Conservation (phyloP, 2,888 invertebrate genomes). For the Caenorhabditis parvicauda region DNA sequence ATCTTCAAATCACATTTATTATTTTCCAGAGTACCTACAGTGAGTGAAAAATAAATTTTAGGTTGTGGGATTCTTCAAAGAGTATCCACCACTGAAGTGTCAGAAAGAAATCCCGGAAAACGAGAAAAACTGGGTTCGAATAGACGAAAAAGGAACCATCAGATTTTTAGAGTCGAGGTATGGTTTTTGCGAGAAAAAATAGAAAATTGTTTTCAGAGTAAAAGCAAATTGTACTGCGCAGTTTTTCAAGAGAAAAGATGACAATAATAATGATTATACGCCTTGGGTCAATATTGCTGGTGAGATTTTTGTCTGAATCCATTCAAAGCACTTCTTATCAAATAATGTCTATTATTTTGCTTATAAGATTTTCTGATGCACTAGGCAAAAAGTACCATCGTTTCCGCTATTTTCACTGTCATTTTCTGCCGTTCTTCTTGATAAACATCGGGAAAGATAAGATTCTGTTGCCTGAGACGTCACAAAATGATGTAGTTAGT, state of each 20-base stretch:
- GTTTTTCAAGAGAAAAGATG: constrained; percentile 28
- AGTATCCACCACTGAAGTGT: constrained; percentile 42
- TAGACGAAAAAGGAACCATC: constrained; percentile 43
- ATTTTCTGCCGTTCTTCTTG: too few species aligned
- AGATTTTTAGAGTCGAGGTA: constrained; percentile 14
- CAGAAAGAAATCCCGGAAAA: constrained; percentile 12
- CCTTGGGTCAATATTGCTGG: constrained; percentile 12
- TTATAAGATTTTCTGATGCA: too few species aligned
- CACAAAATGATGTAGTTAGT: too few species aligned
- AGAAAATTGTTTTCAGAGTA: constrained; percentile 10
- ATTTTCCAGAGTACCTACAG: too few species aligned
- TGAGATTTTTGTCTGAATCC: too few species aligned
- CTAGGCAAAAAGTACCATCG: too few species aligned
- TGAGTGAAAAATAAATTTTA: constrained; percentile 14
- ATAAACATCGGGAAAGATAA: too few species aligned
- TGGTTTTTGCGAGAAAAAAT: constrained; percentile 5
- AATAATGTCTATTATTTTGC: too few species aligned
- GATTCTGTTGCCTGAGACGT: too few species aligned
- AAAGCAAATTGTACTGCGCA: constrained; percentile 25
- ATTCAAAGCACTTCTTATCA: too few species aligned
- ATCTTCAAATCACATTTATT: too few species aligned
- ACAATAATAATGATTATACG: constrained; percentile 22
- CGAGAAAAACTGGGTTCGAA: constrained; percentile 46
- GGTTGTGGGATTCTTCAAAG: constrained; percentile 43
- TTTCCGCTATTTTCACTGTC: too few species aligned